Conservation (phyloP, 2,797 vertebrate genomes). For the Lemur catta region DNA sequence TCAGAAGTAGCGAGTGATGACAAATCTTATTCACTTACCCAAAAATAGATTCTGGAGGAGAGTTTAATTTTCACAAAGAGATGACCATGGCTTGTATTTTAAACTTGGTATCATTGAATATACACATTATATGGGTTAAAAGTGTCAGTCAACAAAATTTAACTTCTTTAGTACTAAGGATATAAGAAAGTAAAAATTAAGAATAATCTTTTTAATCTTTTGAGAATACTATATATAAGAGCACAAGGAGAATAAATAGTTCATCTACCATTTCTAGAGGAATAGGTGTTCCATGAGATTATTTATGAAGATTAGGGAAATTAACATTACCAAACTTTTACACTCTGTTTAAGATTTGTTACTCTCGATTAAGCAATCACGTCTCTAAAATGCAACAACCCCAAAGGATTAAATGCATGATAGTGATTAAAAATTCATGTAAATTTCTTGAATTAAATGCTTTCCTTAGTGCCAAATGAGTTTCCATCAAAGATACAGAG, state of each 20-base stretch:
- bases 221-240: neutral
- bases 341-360: neutral
- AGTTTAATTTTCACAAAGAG: neutral
- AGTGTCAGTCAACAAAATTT: neutral
- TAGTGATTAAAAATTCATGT: neutral
- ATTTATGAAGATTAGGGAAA: neutral
- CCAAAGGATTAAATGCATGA: neutral
- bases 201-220: neutral
- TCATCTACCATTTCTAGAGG: neutral
- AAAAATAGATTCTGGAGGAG: conserved; percentile 55
- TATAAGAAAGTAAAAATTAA: neutral
- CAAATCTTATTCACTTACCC: neutral
- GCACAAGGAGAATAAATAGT: neutral
- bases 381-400: neutral
- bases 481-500: neutral
- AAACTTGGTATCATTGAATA: neutral
- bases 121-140: neutral
- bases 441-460: neutral
- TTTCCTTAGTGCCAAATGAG: neutral
- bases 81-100: neutral
- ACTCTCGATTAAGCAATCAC: neutral
- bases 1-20: neutral
- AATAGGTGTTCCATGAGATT: neutral
- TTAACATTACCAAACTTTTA: neutral
- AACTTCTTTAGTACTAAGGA: neutral